These are phyloP conservation scores for Drosophila prosaltans DNA, from an alignment of 1,140 invertebrate species.

Conservation along the genomic window DNA sequence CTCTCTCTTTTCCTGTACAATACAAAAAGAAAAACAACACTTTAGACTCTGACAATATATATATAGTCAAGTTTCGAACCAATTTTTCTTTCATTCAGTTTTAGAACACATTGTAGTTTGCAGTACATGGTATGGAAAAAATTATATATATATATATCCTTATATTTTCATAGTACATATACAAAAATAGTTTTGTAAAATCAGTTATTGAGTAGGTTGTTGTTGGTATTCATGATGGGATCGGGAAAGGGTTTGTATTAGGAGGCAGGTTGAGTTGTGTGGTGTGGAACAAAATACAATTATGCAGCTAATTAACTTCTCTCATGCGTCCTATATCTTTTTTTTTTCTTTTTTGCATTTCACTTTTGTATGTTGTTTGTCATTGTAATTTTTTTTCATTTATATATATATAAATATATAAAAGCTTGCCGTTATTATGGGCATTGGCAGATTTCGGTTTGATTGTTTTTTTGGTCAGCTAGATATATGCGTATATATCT, in stretches of 20 bases:
- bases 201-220: background rate
- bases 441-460: constrained; percentile 53
- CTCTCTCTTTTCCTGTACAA: constrained; percentile 41
- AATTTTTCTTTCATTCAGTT: constrained; percentile 24
- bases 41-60: constrained; percentile 54
- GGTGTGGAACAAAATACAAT: constrained; percentile 4
- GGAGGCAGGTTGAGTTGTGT: background rate
- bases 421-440: constrained; percentile 43
- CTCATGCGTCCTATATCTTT: background rate
- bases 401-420: constrained; percentile 19
- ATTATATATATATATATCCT: constrained; percentile 21
- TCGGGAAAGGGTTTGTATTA: too few relatives aligned
- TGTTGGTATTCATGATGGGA: background rate
- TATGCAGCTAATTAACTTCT: background rate
- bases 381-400: background rate
- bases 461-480: constrained; percentile 60
- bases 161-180: constrained; percentile 6
- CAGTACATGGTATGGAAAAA: constrained; percentile 41
- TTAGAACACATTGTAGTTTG: constrained; percentile 74
- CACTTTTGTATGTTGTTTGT: background rate
- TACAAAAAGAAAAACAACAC: constrained; percentile 54
- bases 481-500: background rate
- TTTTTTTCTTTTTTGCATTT: background rate
- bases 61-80: constrained; percentile 69
- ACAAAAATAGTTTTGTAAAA: constrained; percentile 31